Percentiles rank a stretch among this genome's conserved stretches.
phyloP scores from a whole-genome alignment of 2,888 invertebrate genomes.

The Diadromus collaris region DNA sequence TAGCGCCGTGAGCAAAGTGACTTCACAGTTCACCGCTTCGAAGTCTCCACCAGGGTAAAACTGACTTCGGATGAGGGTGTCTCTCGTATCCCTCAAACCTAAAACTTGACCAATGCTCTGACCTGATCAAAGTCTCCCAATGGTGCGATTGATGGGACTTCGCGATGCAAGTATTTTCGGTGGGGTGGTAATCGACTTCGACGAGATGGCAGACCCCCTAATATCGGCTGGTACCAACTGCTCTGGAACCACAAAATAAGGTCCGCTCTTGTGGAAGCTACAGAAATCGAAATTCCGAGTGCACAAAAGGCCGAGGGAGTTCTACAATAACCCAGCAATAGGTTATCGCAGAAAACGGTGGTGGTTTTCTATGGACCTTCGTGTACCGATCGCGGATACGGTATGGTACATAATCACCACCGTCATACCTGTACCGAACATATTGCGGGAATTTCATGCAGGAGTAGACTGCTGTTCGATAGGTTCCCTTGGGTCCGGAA shows the following conservation, averaged over 20 bases:
- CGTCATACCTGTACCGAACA: background rate
- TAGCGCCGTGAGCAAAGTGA: too few species aligned
- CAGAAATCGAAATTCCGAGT: background rate
- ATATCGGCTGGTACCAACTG: background rate
- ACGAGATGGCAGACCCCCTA: background rate
- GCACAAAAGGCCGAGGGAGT: background rate
- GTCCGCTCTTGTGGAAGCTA: background rate
- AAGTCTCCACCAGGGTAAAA: background rate
- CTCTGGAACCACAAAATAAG: too few species aligned
- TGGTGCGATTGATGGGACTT: background rate
- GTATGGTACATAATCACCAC: background rate
- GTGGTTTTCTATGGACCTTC: constrained; percentile 40
- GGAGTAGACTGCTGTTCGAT: background rate
- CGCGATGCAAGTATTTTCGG: background rate
- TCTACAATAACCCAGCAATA: background rate
- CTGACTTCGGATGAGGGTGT: background rate
- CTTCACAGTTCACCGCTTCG: too few species aligned
- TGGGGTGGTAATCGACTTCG: background rate
- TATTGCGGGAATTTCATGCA: background rate
- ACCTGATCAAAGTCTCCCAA: background rate
- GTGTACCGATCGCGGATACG: constrained; percentile 34
- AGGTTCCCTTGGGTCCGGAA: background rate
- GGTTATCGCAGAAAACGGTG: constrained; percentile 15
- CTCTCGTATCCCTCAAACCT: background rate
- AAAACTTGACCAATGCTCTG: background rate